phyloP scores from a whole-genome alignment of 1,140 invertebrate genomes.

The Arctopsyche grandis region DNA sequence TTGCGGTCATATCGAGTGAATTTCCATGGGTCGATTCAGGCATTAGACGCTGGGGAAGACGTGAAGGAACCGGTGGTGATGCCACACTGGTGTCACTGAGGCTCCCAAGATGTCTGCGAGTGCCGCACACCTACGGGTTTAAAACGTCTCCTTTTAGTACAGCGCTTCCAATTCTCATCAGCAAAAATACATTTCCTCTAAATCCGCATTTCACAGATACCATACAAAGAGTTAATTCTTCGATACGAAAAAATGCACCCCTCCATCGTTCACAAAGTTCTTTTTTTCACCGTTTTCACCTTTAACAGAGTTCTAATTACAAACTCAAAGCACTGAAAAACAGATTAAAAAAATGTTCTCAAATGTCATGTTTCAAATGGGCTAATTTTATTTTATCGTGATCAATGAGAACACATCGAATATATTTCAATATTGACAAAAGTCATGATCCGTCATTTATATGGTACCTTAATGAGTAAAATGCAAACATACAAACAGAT shows the following conservation, averaged over 20 bases:
- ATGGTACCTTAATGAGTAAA: constrained; percentile 21
- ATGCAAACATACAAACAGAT: constrained; percentile 5
- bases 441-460: background rate
- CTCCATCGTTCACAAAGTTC: background rate
- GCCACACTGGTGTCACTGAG: constrained; percentile 32
- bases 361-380: background rate
- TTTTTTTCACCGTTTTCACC: constrained; percentile 23
- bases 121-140: constrained; percentile 46
- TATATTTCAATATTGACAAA: background rate
- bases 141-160: constrained; percentile 47
- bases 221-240: constrained; percentile 27
- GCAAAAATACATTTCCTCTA: constrained; percentile 3
- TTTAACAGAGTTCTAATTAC: constrained; percentile 13
- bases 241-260: background rate
- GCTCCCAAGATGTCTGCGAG: constrained; percentile 37
- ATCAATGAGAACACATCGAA: background rate
- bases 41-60: background rate
- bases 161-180: constrained; percentile 37
- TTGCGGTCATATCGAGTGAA: background rate
- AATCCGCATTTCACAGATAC: constrained; percentile 28
- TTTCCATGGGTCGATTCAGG: background rate
- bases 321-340: constrained; percentile 10
- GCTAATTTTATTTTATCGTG: background rate
- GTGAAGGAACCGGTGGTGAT: constrained; percentile 2
- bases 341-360: background rate